Base-by-base conservation (phyloP, 2,113 vertebrate species). In the Chauna torquata region DNA sequence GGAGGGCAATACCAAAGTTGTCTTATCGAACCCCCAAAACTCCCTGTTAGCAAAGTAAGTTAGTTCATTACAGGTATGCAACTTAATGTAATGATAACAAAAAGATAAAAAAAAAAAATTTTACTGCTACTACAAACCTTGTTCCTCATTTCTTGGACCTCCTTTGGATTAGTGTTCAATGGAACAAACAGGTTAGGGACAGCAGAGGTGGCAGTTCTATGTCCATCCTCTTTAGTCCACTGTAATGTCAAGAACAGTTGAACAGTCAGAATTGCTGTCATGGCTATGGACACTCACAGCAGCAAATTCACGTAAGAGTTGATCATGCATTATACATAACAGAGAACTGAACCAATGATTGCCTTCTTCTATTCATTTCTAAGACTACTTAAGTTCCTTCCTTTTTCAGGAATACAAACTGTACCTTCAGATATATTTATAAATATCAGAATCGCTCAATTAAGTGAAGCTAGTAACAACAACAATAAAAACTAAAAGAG, bases 131-230 rank as follows among this genome's bases (percentile, higher is more conserved):
- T 81, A 98, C 98, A 47, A 91, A 99, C 99, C 99, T 99, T 99
- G 98, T 99, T 99, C 94, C 99, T 99, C 99, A 99, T 99, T 98
- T 99, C 99, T 97, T 99, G 99, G 93, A 99, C 99, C 72, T 99
- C 99, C 98, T 99, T 99, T 36, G 99, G 99, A 94, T 99, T 99
- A 91, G 99, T 99, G 99, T 99, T 99, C 98, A 99, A 69, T 19
- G 99, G 99, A 93, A 99, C 99, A 98, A 99, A 99, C 98, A 99
- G 99, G 98, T 99, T 99, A 98, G 99, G 99, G 98, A 98, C 98
- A 74, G 98, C 78, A 98, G 98, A 99, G 80, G 99, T 98, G 98
- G 98, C 98, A 97, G 99, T 98, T 97, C 99, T 99, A 92, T 98
- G 98, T 95, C 99, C 98, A 84, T 99, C 99, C 98, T 99, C 99